Evolutionary conservation across 2,888 invertebrate genomes (phyloP), one percentile per base, ranked within the genome.

Genomic region (Lordiphosa fenestrarum): DNA sequence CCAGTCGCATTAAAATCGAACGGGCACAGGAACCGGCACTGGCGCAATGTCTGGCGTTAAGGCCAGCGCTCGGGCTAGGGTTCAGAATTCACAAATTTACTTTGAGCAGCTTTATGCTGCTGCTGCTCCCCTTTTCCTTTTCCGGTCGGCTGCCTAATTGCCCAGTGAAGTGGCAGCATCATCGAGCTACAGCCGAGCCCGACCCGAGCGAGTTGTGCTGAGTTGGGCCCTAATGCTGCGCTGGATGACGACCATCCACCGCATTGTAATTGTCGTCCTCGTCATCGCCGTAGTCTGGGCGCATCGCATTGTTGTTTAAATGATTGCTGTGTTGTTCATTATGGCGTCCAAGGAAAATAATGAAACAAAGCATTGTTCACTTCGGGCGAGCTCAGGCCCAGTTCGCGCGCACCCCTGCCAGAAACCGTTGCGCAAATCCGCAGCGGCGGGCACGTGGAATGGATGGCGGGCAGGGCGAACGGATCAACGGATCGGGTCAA

Each of bases 81-180:
- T 73, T 60, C 57, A 66, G 66, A 56, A 50, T 60, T 57, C 57
- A 76, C 53, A 76, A 80, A 69, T 80, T 40, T 66, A 59, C 58
- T 59, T 47, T 54, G 55, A 71, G 61, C 52, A 54, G 55, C 62
- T 67, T 58, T 56, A 36, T 61, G 38, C 47, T 53, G 58, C 42
- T 56, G 52, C 49, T 67, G 53, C 71, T 71, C 78, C 86, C 84
- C 75, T 76, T 78, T 83, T 86, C 55, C 76, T 78, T 85, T 85
- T 85, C 86, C 85, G 69, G 71, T 48, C 69, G 78, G 77, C 70
- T 75, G 77, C 66, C 66, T 85, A 83, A 85, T 85, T 85, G 85
- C 69, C 77, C 84, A 85, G 67, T 86, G 84, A 74, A 84, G 84
- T 84, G 80, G 70, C 70, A 73, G 63, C 55, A 51, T 47, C 61